A percentile compares a stretch with the other conserved stretches of the same genome.
phyloP scores from a whole-genome alignment of 2,113 vertebrate species.

The Salvelinus fontinalis region DNA sequence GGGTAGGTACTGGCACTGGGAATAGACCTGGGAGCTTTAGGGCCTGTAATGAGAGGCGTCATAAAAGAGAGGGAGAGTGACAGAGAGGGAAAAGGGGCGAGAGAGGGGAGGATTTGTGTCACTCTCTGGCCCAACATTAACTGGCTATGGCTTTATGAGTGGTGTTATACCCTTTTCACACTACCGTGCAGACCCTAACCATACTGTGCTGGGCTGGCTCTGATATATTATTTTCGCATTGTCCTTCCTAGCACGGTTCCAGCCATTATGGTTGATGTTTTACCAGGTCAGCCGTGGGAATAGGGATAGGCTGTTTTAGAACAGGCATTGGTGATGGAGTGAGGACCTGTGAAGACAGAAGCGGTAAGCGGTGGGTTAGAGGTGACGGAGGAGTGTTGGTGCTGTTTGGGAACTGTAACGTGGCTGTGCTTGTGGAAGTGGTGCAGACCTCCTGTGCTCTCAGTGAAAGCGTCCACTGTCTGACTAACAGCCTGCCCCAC shows the following conservation, averaged over 20 bases:
- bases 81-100: neutral
- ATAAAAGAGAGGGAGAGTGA: neutral
- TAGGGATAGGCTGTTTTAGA: too few relatives aligned
- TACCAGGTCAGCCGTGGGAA: too few relatives aligned
- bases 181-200: too few relatives aligned
- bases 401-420: neutral
- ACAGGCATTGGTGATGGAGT: conserved; percentile 17
- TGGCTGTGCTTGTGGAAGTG: conserved; percentile 38
- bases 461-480: conserved; percentile 67
- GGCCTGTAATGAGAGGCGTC: neutral
- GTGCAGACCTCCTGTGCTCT: conserved; percentile 51
- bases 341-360: conserved; percentile 14
- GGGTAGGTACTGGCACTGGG: neutral
- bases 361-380: conserved; percentile 19
- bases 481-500: conserved; percentile 12
- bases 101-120: neutral
- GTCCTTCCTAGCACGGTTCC: too few relatives aligned
- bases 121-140: neutral
- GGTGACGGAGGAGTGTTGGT: conserved; percentile 4
- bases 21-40: neutral
- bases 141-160: neutral
- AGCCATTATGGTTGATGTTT: too few relatives aligned
- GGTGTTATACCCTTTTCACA: neutral
- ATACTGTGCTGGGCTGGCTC: too few relatives aligned
- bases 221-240: too few relatives aligned